Percentiles rank a stretch among this genome's conserved stretches.
Evolutionary conservation across 2,888 invertebrate genomes (phyloP).

Genomic region (Luperina nickerlii): DNA sequence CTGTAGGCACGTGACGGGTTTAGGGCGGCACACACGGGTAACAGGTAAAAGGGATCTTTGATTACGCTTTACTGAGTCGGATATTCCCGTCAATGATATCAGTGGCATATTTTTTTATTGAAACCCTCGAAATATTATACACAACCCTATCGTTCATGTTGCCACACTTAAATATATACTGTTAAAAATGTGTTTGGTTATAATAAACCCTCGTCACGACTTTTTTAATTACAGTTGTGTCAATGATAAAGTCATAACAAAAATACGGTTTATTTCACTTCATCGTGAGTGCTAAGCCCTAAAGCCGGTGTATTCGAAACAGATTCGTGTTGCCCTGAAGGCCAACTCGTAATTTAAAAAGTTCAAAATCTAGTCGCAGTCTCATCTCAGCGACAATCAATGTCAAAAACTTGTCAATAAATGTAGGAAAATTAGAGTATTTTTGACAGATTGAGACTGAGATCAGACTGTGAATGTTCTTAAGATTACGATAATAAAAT

Average conservation of each 20-base stretch:
- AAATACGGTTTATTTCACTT: background rate
- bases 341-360: too few relatives aligned
- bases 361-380: too few relatives aligned
- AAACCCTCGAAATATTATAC: background rate
- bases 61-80: conserved; percentile 23
- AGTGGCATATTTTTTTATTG: conserved; percentile 18
- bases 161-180: background rate
- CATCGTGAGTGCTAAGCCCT: conserved; percentile 16
- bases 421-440: too few relatives aligned
- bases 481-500: too few relatives aligned
- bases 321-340: conserved; percentile 51
- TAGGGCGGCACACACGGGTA: conserved; percentile 18
- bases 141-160: background rate
- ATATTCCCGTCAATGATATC: conserved; percentile 8
- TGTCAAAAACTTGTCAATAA: too few relatives aligned
- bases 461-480: too few relatives aligned
- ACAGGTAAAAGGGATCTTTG: conserved; percentile 23
- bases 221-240: conserved; percentile 15
- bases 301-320: conserved; percentile 49
- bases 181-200: background rate
- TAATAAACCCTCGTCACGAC: background rate
- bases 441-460: too few relatives aligned
- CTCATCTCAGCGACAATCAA: too few relatives aligned
- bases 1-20: conserved; percentile 57
- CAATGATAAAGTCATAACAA: background rate